Conservation (phyloP, 2,797 vertebrate genomes). For the Liasis olivaceus region DNA sequence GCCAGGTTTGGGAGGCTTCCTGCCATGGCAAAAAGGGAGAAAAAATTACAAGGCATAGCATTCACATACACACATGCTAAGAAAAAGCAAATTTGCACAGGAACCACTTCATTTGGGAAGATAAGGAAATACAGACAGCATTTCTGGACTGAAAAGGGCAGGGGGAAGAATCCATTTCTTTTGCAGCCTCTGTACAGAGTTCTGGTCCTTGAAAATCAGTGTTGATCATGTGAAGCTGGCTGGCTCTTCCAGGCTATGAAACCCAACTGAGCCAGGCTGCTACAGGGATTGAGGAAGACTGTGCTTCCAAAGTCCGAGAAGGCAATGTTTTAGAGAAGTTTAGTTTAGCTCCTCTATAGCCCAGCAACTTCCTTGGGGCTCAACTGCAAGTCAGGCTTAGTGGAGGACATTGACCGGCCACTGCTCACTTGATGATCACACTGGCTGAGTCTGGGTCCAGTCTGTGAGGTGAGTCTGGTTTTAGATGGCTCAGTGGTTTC, state of each 20-base stretch:
- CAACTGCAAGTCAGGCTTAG: background rate
- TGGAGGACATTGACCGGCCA: background rate
- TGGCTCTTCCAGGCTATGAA: background rate
- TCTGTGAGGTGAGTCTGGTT: background rate
- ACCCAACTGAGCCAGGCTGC: background rate
- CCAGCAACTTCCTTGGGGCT: background rate
- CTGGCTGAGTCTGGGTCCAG: background rate
- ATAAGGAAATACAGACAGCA: background rate
- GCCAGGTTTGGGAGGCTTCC: background rate
- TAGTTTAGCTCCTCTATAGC: background rate
- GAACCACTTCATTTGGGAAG: background rate
- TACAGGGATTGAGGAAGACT: background rate
- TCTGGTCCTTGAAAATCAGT: background rate
- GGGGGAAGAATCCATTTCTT: background rate
- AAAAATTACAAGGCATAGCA: background rate
- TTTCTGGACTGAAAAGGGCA: background rate
- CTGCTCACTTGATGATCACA: background rate
- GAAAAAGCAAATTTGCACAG: background rate
- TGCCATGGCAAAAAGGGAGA: background rate
- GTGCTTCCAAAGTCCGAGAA: background rate
- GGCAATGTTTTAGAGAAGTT: background rate
- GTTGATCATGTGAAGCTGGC: background rate
- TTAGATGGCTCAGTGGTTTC: background rate
- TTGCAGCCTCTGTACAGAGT: background rate
- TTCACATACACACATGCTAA: background rate